Evolutionary conservation across 2,113 vertebrate genomes (phyloP).

Genomic region (Periophthalmodon schlosseri): DNA sequence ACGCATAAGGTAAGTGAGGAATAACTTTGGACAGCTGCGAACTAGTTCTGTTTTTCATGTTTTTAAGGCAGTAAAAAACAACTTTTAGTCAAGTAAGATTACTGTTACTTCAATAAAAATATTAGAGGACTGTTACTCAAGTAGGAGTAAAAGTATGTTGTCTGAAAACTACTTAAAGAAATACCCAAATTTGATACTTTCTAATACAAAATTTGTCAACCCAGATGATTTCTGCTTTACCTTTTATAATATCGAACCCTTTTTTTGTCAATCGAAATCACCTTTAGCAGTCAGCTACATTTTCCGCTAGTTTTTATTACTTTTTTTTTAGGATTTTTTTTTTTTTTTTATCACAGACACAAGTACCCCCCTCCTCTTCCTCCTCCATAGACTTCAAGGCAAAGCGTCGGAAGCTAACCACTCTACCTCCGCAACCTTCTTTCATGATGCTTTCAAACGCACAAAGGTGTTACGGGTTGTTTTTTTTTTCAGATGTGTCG

Average conservation of each 20-base stretch:
- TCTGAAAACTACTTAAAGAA: no score
- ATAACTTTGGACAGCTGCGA: no score
- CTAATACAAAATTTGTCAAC: not conserved
- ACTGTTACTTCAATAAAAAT: no score
- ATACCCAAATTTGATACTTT: no score
- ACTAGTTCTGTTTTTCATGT: no score
- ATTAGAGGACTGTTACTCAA: no score
- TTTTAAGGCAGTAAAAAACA: no score
- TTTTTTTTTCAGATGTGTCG: conserved; percentile 54
- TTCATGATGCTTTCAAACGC: conserved; percentile 52
- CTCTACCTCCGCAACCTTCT: conserved; percentile 60
- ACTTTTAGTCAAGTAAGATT: no score
- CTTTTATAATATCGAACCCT: not conserved
- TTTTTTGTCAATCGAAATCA: conserved; percentile 24
- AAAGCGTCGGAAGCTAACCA: conserved; percentile 43
- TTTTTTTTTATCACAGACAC: conserved; percentile 7
- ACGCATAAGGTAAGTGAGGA: no score
- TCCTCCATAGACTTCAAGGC: conserved; percentile 5
- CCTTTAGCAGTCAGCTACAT: conserved; percentile 16
- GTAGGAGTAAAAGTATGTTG: no score
- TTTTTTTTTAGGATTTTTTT: not conserved
- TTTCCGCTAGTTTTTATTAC: not conserved
- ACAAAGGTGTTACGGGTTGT: conserved; percentile 48
- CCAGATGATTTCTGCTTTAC: not conserved
- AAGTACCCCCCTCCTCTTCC: conserved; percentile 21